These are phyloP conservation scores for Oligia strigilis DNA, from an alignment of 2,888 invertebrate species.

Conservation along the genomic window DNA sequence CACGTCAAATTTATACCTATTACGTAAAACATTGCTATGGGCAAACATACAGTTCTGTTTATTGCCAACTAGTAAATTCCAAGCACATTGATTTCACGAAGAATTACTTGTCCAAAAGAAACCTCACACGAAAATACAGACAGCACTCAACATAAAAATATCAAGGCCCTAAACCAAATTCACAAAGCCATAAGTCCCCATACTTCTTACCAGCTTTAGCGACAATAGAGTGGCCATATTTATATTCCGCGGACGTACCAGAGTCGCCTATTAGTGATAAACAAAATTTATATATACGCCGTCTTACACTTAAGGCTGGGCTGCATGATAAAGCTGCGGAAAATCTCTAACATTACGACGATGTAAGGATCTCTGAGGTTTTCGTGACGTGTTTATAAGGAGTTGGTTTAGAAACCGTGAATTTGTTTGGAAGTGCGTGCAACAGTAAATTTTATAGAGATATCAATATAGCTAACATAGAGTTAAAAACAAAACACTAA, in stretches of 20 bases:
- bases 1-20: background rate
- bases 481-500: background rate
- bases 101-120: background rate
- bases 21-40: background rate
- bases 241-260: slow-evolving; percentile 57
- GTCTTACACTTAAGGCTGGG: slow-evolving; percentile 55
- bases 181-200: slow-evolving; percentile 38
- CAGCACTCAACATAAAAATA: slow-evolving; percentile 35
- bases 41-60: no score
- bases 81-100: background rate
- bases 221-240: slow-evolving; percentile 52
- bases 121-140: slow-evolving; percentile 16
- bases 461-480: background rate
- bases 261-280: slow-evolving; percentile 66
- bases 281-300: slow-evolving; percentile 66
- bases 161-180: slow-evolving; percentile 29
- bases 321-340: slow-evolving; percentile 43
- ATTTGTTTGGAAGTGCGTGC: background rate
- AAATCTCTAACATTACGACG: slow-evolving; percentile 41
- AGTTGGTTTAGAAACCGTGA: slow-evolving; percentile 5
- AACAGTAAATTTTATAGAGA: background rate
- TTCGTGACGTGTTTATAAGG: slow-evolving; percentile 38
- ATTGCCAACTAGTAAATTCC: background rate
- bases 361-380: slow-evolving; percentile 26
- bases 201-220: slow-evolving; percentile 48